Evolutionary conservation across 1,140 invertebrate species (phyloP), one percentile per base, ranked within the genome.

Genomic region (Cyrtorhinus lividipennis): DNA sequence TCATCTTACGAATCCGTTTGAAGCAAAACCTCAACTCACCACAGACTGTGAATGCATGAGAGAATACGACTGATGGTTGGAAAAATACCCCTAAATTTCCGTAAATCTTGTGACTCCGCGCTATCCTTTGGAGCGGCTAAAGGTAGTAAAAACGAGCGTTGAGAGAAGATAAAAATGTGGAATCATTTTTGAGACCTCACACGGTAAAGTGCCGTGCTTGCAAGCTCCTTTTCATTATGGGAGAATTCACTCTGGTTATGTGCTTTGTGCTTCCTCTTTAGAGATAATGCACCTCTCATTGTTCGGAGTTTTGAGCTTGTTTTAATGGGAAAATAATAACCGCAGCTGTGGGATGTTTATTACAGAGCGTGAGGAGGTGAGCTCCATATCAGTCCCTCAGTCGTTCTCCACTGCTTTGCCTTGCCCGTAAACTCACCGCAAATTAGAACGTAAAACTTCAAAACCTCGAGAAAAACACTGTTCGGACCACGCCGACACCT

Each of bases 201-300:
- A 59, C 58, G 48, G 48, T 53, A 20, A 8, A 8, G 24, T 8
- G 24, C 3, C n/a, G 24, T 10, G 24, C 26, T 30, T 2, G 12
- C 24, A 27, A 27, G 15, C 24, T 25, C 58, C 58, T 59, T 59
- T 59, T 59, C 58, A 59, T 59, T 59, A 59, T 59, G 58, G 26
- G 58, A 22, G 58, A 59, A 59, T 59, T 59, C 58, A 59, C 13
- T 27, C 58, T 59, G 58, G 58, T 59, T 59, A 59, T 59, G 58
- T 59, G 58, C 27, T 59, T 59, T 59, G 58, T 59, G 58, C 27
- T 59, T 59, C 58, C 58, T 59, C 58, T 59, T 59, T 59, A 59
- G 58, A 59, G 58, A 59, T 59, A 59, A 59, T 59, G 58, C 26
- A 30, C 24, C 58, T 26, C 58, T 59, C 58, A 59, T 59, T 59